Evolutionary conservation across 2,797 vertebrate genomes (phyloP), one percentile per base, ranked within the genome.

Genomic region (Rhinichthys osculus): DNA sequence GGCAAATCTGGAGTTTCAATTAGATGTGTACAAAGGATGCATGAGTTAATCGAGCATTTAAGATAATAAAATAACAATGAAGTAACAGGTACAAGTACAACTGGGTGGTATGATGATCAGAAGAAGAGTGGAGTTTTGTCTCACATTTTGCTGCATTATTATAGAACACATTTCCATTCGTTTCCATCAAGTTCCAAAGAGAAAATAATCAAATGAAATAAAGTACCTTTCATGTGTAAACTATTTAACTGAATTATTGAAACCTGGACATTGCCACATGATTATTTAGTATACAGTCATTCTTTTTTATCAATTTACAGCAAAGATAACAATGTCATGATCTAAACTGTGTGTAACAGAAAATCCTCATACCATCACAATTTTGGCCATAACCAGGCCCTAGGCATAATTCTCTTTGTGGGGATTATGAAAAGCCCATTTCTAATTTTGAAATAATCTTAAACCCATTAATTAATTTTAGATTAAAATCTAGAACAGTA

Each of bases 401-500:
- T 54, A 33, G n/a, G 17, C 50, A 47, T 19, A n/a, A 62, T 47
- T 72, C 0, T 72, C 69, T 62, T 47, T 64, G 17, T 64, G 42
- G 1, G 47, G 27, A 73, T 42, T 57, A 30, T 33, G 14, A 59
- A 71, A 70, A 64, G 6, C 57, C 30, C 71, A 27, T 66, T 76
- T 76, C 23, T 8, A 66, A 66, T 83, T 76, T n/a, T 83, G 27
- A 19, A 83, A 64, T 62, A 83, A 38, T 74, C 59, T 47, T 52
- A 38, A 76, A 83, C 44, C 44, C 72, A 16, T 50, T 50, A 50
- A 30, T 50, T 66, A 52, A 74, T 66, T 66, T 52, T 23, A 62
- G n/a, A 82, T 82, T 76, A 38, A 67, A 67, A 84, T 67, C 44
- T 54, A 42, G 72, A 84, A 66, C 30, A n/a, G 57, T 27, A 38